Percentiles rank a stretch among this genome's conserved stretches.
Evolutionary conservation across 2,113 vertebrate species (phyloP).

Genomic region (Muntiacus muntjak): DNA sequence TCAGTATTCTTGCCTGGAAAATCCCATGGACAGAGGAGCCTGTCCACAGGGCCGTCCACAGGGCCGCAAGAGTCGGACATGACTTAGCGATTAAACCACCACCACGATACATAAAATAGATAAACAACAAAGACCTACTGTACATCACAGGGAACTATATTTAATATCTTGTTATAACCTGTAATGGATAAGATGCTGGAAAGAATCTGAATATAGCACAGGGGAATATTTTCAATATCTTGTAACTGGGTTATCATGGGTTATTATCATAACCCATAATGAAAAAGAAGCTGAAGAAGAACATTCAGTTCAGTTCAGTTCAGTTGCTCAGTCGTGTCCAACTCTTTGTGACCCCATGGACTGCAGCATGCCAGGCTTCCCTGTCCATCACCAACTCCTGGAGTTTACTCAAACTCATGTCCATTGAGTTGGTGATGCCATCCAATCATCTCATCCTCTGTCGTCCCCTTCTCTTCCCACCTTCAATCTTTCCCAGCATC

Average conservation of each 20-base stretch:
- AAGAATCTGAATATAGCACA: neutral
- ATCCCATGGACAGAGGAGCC: neutral
- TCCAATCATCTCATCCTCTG: neutral
- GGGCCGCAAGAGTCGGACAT: rapidly evolving
- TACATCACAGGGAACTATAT: neutral
- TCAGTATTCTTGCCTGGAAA: neutral
- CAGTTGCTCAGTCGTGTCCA: neutral
- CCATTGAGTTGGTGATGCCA: neutral
- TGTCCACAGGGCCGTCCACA: neutral
- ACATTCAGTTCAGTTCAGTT: neutral
- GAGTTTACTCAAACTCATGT: neutral
- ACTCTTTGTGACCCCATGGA: neutral
- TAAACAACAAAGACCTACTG: neutral
- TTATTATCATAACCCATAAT: neutral
- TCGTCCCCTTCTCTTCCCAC: neutral
- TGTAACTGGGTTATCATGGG: neutral
- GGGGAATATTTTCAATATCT: neutral
- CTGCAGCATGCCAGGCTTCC: neutral
- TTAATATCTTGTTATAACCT: neutral
- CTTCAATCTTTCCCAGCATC: neutral
- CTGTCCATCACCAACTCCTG: neutral
- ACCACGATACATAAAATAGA: neutral
- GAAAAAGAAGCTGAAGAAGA: neutral
- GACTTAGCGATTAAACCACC: neutral
- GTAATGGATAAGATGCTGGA: neutral